These are phyloP conservation scores for Pseudopodoces humilis DNA, from an alignment of 2,113 vertebrate genomes.

Conservation along the genomic window DNA sequence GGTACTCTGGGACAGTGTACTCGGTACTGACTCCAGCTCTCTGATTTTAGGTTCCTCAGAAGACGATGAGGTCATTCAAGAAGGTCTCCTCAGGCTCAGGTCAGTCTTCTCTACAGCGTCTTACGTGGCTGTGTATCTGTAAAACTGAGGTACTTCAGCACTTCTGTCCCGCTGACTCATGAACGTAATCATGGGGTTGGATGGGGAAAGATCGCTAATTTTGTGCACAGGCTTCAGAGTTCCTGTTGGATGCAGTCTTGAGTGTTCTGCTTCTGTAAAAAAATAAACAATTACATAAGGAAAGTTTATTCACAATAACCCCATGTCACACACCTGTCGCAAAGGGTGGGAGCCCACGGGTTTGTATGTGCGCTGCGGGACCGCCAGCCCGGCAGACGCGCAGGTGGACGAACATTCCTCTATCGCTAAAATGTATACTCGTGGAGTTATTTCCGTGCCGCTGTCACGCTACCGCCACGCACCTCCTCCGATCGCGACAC, in stretches of 20 bases:
- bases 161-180: neutral
- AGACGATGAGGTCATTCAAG: slow-evolving; percentile 83
- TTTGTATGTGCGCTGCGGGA: neutral
- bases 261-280: neutral
- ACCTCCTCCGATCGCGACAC: too few species aligned
- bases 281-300: neutral
- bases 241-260: neutral
- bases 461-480: neutral
- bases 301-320: neutral
- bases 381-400: rapidly evolving
- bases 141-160: neutral
- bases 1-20: slow-evolving; percentile 29
- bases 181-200: neutral
- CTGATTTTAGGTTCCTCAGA: slow-evolving; percentile 82
- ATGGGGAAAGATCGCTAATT: neutral
- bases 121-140: neutral
- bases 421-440: rapidly evolving
- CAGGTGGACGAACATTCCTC: rapidly evolving
- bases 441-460: neutral
- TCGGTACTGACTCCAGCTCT: slow-evolving; percentile 77
- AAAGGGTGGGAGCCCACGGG: neutral
- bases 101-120: slow-evolving; percentile 68
- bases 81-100: slow-evolving; percentile 82
- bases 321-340: neutral
- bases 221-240: neutral